These are phyloP conservation scores for Periophthalmus magnuspinnatus DNA, from an alignment of 2,797 vertebrate species.

Conservation along the genomic window DNA sequence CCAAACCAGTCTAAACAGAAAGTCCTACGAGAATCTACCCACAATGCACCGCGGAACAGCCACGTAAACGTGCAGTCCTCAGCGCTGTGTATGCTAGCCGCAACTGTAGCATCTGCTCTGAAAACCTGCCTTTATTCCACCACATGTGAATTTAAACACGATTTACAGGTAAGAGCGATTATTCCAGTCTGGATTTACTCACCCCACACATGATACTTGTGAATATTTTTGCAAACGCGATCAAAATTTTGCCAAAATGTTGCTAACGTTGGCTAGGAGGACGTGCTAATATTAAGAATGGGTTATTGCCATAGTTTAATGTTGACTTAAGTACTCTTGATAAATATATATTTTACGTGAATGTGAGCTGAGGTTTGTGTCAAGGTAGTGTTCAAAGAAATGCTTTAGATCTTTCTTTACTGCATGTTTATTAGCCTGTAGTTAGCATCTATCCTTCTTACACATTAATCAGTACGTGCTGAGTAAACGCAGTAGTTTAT, in stretches of 20 bases:
- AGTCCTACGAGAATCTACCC: slow-evolving; percentile 50
- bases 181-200: accelerated
- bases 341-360: not conserved
- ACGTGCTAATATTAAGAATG: slow-evolving; percentile 1
- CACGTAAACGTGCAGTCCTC: slow-evolving; percentile 68
- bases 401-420: not conserved
- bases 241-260: not conserved
- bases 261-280: slow-evolving; percentile 17
- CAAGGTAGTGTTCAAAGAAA: not conserved
- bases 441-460: not conserved
- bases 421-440: not conserved
- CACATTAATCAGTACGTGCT: not conserved
- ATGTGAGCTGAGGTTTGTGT: not conserved
- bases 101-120: slow-evolving; percentile 5
- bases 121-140: slow-evolving; percentile 7
- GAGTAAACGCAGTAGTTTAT: no score
- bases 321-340: not conserved
- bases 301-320: not conserved
- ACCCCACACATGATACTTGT: not conserved
- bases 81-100: not conserved
- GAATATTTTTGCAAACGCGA: slow-evolving; percentile 9
- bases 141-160: slow-evolving; percentile 36
- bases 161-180: slow-evolving; percentile 32
- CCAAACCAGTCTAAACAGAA: not conserved
- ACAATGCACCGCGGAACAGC: slow-evolving; percentile 66